Conservation (phyloP, 2,113 vertebrate genomes). For the Aspiorhynchus laticeps region DNA sequence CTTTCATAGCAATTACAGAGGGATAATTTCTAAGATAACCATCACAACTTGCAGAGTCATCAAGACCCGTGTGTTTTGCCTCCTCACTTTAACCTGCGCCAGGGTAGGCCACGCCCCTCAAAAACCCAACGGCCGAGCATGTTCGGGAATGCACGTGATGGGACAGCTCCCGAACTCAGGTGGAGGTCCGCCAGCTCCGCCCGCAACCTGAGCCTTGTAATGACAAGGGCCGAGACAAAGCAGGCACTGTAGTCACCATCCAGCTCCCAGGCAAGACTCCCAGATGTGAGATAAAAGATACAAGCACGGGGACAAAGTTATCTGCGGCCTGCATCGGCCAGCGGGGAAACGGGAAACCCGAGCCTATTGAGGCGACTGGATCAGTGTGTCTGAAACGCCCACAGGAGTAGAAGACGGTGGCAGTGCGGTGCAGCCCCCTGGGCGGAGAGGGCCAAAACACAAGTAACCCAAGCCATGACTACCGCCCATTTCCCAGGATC, state of each 20-base stretch:
- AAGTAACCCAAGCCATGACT: constrained; percentile 59
- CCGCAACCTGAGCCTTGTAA: constrained; percentile 64
- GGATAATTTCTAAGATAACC: constrained; percentile 28
- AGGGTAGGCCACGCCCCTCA: background rate
- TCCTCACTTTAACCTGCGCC: background rate
- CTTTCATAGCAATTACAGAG: constrained; percentile 11
- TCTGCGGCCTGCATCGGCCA: constrained; percentile 64
- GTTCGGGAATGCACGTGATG: background rate
- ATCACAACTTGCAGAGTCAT: constrained; percentile 17
- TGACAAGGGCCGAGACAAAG: constrained; percentile 64
- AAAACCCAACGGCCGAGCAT: background rate
- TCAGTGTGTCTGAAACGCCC: constrained; percentile 54
- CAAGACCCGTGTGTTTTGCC: background rate
- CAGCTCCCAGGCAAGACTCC: constrained; percentile 65
- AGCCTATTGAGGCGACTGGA: constrained; percentile 62
- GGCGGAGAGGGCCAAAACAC: constrained; percentile 54
- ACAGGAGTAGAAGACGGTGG: constrained; percentile 61
- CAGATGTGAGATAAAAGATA: constrained; percentile 70
- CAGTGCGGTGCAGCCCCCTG: constrained; percentile 51
- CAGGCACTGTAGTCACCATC: constrained; percentile 59
- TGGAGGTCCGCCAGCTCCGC: constrained; percentile 44
- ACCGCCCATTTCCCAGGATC: constrained; percentile 61
- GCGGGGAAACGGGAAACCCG: constrained; percentile 60
- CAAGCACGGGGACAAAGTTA: constrained; percentile 73
- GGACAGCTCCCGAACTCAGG: constrained; percentile 21